These are phyloP conservation scores for Nebria ingens DNA, from an alignment of 1,140 invertebrate species.

Conservation along the genomic window DNA sequence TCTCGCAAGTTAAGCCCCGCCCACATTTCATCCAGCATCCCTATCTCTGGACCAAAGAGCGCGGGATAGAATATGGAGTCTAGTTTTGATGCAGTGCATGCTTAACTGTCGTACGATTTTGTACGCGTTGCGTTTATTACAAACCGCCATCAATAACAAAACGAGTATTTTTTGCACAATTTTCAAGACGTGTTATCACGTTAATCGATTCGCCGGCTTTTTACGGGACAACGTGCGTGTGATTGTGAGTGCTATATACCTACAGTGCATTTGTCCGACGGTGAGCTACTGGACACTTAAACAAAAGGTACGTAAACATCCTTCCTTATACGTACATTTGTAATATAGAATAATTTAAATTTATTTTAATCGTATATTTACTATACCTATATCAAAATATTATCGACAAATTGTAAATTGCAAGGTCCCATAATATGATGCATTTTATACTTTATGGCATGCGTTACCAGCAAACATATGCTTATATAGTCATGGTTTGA, in stretches of 20 bases:
- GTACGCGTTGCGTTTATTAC: neutral
- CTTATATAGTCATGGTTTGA: too few relatives aligned
- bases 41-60: neutral
- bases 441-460: too few relatives aligned
- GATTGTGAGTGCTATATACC: neutral
- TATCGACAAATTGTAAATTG: neutral
- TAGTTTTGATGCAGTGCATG: neutral
- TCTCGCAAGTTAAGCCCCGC: neutral
- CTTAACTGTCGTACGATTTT: neutral
- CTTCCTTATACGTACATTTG: neutral
- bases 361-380: neutral
- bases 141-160: neutral
- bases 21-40: slow-evolving; percentile 1
- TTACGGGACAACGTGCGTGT: neutral
- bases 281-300: neutral
- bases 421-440: neutral
- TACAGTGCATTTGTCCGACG: neutral
- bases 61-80: neutral
- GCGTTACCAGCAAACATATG: too few relatives aligned
- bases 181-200: neutral
- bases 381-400: neutral
- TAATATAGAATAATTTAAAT: neutral
- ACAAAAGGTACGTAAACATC: neutral
- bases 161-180: neutral
- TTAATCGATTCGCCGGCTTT: neutral